A percentile compares a stretch with the other conserved stretches of the same genome.
Conservation (phyloP, 2,797 vertebrate genomes). For the Chaunax sp. region DNA sequence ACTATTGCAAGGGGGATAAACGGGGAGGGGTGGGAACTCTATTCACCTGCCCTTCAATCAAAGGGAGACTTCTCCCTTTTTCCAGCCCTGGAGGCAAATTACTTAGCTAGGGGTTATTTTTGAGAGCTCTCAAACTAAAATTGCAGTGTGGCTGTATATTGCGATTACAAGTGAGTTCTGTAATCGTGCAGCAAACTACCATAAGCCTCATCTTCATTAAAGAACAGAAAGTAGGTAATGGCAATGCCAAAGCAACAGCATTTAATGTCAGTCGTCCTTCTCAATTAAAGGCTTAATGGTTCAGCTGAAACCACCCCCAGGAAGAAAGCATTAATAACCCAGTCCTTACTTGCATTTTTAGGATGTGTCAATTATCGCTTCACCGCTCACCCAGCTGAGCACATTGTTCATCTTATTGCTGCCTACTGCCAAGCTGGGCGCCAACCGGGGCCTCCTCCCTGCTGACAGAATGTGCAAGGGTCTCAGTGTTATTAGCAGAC, state of each 20-base stretch:
- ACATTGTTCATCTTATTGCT: constrained; percentile 73
- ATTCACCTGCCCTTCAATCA: constrained; percentile 81
- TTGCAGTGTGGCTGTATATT: constrained; percentile 64
- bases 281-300: constrained; percentile 86
- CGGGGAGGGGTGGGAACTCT: constrained; percentile 76
- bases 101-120: constrained; percentile 77
- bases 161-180: constrained; percentile 57
- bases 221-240: constrained; percentile 69
- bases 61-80: constrained; percentile 81
- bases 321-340: constrained; percentile 84
- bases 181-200: constrained; percentile 58
- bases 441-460: constrained; percentile 52
- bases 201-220: constrained; percentile 75
- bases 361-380: constrained; percentile 83
- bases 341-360: constrained; percentile 81
- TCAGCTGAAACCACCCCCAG: constrained; percentile 79
- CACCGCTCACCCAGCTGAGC: constrained; percentile 63
- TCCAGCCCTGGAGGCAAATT: constrained; percentile 78
- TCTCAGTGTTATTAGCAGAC: constrained; percentile 42
- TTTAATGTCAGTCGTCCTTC: constrained; percentile 83
- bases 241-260: constrained; percentile 76
- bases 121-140: constrained; percentile 75
- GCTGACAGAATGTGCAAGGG: constrained; percentile 38
- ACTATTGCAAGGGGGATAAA: constrained; percentile 65
- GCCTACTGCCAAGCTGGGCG: constrained; percentile 60